A percentile compares a stretch with the other conserved stretches of the same genome.
These are phyloP conservation scores for Camptogramma bilineatum DNA, from an alignment of 2,888 invertebrate genomes.

Conservation along the genomic window DNA sequence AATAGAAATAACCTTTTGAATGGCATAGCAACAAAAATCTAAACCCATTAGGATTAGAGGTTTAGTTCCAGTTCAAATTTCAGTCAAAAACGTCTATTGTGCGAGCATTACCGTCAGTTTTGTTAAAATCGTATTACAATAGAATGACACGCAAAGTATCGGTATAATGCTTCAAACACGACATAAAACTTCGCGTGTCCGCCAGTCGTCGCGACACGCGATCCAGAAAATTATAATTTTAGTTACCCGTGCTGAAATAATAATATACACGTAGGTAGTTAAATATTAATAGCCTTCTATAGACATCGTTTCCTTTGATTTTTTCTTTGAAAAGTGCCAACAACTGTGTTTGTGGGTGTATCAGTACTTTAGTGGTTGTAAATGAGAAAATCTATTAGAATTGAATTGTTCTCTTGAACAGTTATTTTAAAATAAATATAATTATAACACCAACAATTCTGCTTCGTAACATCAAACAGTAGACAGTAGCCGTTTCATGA, in stretches of 20 bases:
- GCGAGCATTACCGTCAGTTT: conserved; percentile 71
- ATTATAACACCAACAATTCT: neutral
- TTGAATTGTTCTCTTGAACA: neutral
- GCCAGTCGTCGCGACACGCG: conserved; percentile 63
- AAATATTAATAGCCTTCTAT: conserved; percentile 57
- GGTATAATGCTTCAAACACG: conserved; percentile 69
- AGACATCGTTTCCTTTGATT: conserved; percentile 55
- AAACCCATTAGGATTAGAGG: conserved; percentile 52
- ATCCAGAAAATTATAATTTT: conserved; percentile 61
- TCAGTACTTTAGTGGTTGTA: neutral
- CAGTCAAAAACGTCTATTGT: conserved; percentile 69
- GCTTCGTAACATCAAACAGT: neutral
- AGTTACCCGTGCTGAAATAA: conserved; percentile 58
- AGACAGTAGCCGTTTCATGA: no score
- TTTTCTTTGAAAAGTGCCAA: conserved; percentile 41
- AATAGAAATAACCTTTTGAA: conserved; percentile 11
- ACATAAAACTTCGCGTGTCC: conserved; percentile 57
- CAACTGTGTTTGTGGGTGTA: conserved; percentile 18
- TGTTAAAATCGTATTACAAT: conserved; percentile 78
- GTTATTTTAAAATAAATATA: neutral
- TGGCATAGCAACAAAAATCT: conserved; percentile 33
- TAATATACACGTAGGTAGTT: conserved; percentile 49
- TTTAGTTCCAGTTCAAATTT: conserved; percentile 71
- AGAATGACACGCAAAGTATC: conserved; percentile 77
- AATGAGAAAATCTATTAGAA: neutral